These are phyloP conservation scores for Cinara cedri DNA, from an alignment of 2,888 invertebrate genomes.

Conservation along the genomic window DNA sequence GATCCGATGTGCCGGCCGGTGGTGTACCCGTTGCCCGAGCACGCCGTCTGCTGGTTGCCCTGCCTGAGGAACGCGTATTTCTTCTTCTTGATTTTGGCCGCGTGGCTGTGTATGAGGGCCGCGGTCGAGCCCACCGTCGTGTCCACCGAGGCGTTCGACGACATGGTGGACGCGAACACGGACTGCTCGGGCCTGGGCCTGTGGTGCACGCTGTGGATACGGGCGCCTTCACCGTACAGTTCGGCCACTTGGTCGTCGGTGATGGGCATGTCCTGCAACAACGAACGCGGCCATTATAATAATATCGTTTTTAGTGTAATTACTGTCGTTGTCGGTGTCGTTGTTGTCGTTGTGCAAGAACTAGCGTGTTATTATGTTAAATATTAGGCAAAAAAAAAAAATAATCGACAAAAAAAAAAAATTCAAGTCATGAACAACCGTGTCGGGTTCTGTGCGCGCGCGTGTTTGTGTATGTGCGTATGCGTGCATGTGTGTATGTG, in stretches of 20 bases:
- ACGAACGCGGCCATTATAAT: conserved; percentile 31
- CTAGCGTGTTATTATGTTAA: too few relatives aligned
- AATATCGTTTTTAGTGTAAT: too few relatives aligned
- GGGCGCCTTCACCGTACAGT: conserved; percentile 59
- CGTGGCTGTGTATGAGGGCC: conserved; percentile 59
- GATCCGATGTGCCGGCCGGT: conserved; percentile 59
- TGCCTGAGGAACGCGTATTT: conserved; percentile 56
- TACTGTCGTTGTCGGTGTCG: too few relatives aligned
- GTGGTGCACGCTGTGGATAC: conserved; percentile 59
- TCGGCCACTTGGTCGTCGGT: conserved; percentile 59
- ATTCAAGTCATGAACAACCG: conserved; percentile 9
- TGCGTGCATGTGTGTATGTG: not conserved
- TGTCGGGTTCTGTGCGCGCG: too few relatives aligned
- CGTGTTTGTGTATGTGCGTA: too few relatives aligned
- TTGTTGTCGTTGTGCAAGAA: too few relatives aligned
- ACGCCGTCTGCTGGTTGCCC: conserved; percentile 57
- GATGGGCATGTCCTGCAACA: conserved; percentile 58
- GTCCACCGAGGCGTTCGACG: conserved; percentile 60
- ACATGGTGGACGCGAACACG: conserved; percentile 60
- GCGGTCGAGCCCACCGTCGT: conserved; percentile 60
- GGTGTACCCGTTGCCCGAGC: conserved; percentile 49
- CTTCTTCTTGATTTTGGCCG: conserved; percentile 58
- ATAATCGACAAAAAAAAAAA: not conserved
- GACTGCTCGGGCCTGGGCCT: conserved; percentile 59
- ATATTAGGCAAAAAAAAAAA: not conserved